Evolutionary conservation across 1,140 invertebrate genomes (phyloP).

Genomic region (Paracyclopina nana): DNA sequence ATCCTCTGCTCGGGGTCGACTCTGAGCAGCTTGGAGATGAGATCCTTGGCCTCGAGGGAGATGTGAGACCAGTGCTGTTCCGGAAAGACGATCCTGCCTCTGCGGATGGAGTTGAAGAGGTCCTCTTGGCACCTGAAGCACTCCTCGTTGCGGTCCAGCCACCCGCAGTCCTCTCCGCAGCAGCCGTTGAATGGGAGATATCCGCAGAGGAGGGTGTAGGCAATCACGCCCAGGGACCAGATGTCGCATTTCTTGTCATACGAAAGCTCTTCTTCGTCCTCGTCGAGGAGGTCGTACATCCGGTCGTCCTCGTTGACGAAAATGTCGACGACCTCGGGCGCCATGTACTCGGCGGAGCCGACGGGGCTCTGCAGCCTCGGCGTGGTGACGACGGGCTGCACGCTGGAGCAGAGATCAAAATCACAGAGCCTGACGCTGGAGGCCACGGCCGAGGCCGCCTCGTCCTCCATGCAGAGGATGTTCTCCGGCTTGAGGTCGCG

Average conservation of each 20-base stretch:
- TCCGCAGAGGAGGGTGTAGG: constrained; percentile 40
- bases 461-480: constrained; percentile 29
- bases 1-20: constrained; percentile 64
- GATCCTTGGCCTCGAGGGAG: constrained; percentile 58
- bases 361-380: constrained; percentile 13
- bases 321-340: constrained; percentile 40
- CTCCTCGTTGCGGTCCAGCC: constrained; percentile 33
- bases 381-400: constrained; percentile 24
- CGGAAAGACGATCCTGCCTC: constrained; percentile 35
- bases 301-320: constrained; percentile 30
- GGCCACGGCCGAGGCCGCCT: too few relatives aligned
- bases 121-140: constrained; percentile 23
- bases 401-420: constrained; percentile 37
- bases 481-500: constrained; percentile 28
- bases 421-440: constrained; percentile 36
- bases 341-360: constrained; percentile 40
- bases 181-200: constrained; percentile 36
- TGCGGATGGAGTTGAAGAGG: constrained; percentile 18
- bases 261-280: constrained; percentile 27
- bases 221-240: constrained; percentile 38
- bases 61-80: constrained; percentile 63
- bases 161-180: constrained; percentile 32
- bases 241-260: constrained; percentile 41
- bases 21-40: constrained; percentile 77
- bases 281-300: neutral